Percentiles rank a stretch among this genome's conserved stretches.
Conservation (phyloP, 2,888 invertebrate species). For the Julus scandinavius region DNA sequence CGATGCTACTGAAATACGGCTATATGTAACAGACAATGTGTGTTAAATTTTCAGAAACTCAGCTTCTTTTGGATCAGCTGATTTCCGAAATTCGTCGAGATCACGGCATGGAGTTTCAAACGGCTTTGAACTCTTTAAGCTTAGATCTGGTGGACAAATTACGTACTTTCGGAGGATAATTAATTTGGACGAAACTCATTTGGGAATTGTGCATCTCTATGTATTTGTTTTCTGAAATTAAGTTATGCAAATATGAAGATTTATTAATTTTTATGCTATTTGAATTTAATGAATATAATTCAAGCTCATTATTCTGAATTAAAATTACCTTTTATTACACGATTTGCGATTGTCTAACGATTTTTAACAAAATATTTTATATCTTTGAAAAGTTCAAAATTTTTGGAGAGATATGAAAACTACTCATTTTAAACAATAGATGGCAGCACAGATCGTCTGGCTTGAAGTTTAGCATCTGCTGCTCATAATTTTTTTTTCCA, state of each 20-base stretch:
- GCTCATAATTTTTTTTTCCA: background rate
- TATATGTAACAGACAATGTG: background rate
- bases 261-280: slow-evolving; percentile 31
- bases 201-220: background rate
- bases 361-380: too few species aligned
- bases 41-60: slow-evolving; percentile 49
- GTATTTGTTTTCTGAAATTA: slow-evolving; percentile 43
- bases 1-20: too few species aligned
- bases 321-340: background rate
- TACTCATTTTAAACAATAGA: background rate
- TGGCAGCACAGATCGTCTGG: background rate
- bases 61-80: slow-evolving; percentile 47
- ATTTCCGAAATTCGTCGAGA: slow-evolving; percentile 28
- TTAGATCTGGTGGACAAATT: slow-evolving; percentile 47
- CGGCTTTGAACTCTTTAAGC: slow-evolving; percentile 21
- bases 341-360: background rate
- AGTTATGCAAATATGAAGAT: slow-evolving; percentile 25
- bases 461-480: too few species aligned
- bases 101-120: slow-evolving; percentile 38
- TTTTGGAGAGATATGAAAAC: background rate
- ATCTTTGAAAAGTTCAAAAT: too few species aligned
- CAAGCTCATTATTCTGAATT: slow-evolving; percentile 6
- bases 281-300: background rate
- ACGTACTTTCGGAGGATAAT: slow-evolving; percentile 43
- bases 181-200: background rate